Evolutionary conservation across 2,113 vertebrate genomes (phyloP).

Genomic region (Neolamprologus modestus): DNA sequence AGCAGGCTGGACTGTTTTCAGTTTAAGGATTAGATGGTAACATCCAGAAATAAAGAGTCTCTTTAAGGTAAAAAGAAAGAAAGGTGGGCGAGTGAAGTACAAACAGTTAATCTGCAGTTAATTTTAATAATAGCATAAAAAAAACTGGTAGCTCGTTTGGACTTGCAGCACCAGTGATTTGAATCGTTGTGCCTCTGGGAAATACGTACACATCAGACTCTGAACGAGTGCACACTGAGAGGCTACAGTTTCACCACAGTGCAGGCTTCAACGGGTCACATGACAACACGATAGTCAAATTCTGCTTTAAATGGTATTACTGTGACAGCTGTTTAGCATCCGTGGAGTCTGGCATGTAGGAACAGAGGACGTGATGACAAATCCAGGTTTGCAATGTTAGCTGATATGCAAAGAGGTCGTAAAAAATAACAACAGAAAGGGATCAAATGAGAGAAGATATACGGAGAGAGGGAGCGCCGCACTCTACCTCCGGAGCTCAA

Average conservation of each 20-base stretch:
- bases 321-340: neutral
- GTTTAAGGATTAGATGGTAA: neutral
- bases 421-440: neutral
- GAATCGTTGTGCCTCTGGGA: neutral
- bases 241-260: neutral
- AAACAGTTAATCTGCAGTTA: neutral
- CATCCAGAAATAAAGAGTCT: neutral
- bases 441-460: neutral
- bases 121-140: neutral
- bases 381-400: neutral
- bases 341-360: neutral
- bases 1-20: neutral
- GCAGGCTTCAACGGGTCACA: neutral
- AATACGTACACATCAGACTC: neutral
- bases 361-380: neutral
- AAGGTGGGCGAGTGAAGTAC: neutral
- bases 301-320: neutral
- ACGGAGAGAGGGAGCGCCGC: neutral
- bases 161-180: neutral
- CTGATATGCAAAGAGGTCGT: neutral
- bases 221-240: neutral
- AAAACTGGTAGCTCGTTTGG: neutral
- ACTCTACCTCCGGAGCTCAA: slow-evolving; percentile 69
- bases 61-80: neutral
- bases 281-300: neutral